These are phyloP conservation scores for Lampris megalopsis DNA, from an alignment of 2,113 vertebrate genomes.

Conservation along the genomic window DNA sequence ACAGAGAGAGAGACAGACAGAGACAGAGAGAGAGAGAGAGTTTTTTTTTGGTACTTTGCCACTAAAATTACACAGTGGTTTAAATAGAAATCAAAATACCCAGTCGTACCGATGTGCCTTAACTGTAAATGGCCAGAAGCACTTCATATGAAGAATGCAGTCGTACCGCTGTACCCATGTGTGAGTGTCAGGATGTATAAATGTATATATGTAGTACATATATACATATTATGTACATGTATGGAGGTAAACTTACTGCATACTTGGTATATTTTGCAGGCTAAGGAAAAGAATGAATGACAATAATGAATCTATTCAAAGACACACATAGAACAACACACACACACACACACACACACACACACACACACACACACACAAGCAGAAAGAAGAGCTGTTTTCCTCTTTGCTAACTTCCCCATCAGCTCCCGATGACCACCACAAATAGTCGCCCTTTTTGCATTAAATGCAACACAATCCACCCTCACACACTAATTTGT, in stretches of 20 bases:
- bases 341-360: slow-evolving; percentile 49
- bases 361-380: slow-evolving; percentile 32
- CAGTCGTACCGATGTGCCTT: slow-evolving; percentile 7
- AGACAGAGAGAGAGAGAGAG: too few species aligned
- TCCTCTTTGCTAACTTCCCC: slow-evolving; percentile 74
- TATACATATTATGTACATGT: too few species aligned
- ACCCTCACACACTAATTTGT: slow-evolving; percentile 84
- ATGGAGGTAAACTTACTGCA: too few species aligned
- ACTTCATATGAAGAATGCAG: slow-evolving; percentile 4
- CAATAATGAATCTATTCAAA: not conserved
- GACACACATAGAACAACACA: slow-evolving; percentile 12
- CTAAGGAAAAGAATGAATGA: too few species aligned
- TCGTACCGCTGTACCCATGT: too few species aligned
- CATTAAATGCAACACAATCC: slow-evolving; percentile 85
- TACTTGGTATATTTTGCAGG: too few species aligned
- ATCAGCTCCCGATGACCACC: slow-evolving; percentile 76
- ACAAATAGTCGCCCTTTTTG: slow-evolving; percentile 72
- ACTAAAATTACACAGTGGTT: too few species aligned
- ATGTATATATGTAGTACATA: too few species aligned
- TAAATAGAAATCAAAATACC: too few species aligned
- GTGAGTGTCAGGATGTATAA: too few species aligned
- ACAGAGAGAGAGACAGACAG: too few species aligned
- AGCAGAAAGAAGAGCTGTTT: slow-evolving; percentile 48
- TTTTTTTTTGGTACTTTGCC: too few species aligned
- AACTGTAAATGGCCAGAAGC: slow-evolving; percentile 25